Evolutionary conservation across 1,140 invertebrate species (phyloP), one percentile per base, ranked within the genome.

Genomic region (Psix sp.): DNA sequence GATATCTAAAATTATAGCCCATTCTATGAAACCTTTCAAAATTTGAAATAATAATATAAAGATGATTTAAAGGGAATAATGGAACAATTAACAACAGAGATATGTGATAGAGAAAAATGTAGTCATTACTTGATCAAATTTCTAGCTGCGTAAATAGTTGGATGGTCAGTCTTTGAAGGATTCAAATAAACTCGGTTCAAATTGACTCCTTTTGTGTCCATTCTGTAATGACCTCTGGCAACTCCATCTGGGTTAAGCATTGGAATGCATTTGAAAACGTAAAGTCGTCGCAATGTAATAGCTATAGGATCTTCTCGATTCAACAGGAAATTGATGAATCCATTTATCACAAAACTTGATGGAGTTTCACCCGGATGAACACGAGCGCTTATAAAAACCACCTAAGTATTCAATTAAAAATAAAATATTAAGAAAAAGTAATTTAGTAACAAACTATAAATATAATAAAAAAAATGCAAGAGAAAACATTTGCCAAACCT

Each of bases 291-390:
- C 9, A 97, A 85, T 74, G 89, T 86, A 49, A 91, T 84, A 9
- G 92, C 95, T 18, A 95, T 91, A 77, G 83, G 90, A 81, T 96
- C 94, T 43, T 93, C 91, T 18, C 91, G 89, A 57, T 91, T 90
- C 3, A 98, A 79, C 42, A 94, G 80, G 29, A 95, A 92, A 80
- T 95, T 93, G 7, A 98, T 87, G 62, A 97, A 92, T 11, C 97
- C 96, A 85, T 97, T 96, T 86, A 98, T 92, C 10, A 98, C 95
- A 89, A 97, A 98, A 83, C 94, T 96, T 4, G 95, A 94, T 48
- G 97, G 96, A 13, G 95, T 96, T 88, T 98, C 96, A 10, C 96
- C 96, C 15, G 93, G 96, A 89, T 98, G 96, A 39, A 98, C 96
- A 76, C 96, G 89, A 3, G 95, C 94, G 56, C 94, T 95, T 67